A percentile compares a stretch with the other conserved stretches of the same genome.
phyloP scores from a whole-genome alignment of 2,888 invertebrate genomes.

The Eupithecia tripunctaria region DNA sequence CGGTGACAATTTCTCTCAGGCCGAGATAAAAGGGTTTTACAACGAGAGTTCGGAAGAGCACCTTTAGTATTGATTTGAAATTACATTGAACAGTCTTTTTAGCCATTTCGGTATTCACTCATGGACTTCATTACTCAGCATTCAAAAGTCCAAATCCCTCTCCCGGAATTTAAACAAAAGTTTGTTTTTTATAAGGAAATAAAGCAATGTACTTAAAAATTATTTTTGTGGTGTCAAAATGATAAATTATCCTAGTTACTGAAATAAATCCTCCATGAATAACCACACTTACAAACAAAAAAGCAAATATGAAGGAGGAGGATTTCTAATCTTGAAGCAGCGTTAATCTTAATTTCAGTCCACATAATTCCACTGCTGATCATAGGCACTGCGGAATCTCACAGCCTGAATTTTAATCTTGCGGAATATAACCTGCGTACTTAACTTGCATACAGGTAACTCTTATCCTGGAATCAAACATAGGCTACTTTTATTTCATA shows the following conservation, averaged over 20 bases:
- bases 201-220: background rate
- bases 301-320: background rate
- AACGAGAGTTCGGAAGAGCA: background rate
- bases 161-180: too few relatives aligned
- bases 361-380: background rate
- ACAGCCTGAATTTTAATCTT: too few relatives aligned
- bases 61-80: background rate
- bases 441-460: too few relatives aligned
- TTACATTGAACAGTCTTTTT: background rate
- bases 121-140: background rate
- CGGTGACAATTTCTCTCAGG: conserved; percentile 41
- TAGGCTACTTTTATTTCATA: too few relatives aligned
- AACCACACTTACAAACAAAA: background rate
- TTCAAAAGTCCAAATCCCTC: background rate
- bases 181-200: too few relatives aligned
- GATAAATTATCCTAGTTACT: background rate
- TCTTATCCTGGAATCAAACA: too few relatives aligned
- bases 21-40: conserved; percentile 34
- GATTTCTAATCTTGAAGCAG: background rate
- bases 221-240: background rate
- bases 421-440: too few relatives aligned
- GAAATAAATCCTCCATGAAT: background rate
- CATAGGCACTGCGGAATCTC: too few relatives aligned
- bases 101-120: background rate
- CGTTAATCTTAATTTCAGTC: background rate